Evolutionary conservation across 2,113 vertebrate genomes (phyloP).

Genomic region (Heptranchias perlo): DNA sequence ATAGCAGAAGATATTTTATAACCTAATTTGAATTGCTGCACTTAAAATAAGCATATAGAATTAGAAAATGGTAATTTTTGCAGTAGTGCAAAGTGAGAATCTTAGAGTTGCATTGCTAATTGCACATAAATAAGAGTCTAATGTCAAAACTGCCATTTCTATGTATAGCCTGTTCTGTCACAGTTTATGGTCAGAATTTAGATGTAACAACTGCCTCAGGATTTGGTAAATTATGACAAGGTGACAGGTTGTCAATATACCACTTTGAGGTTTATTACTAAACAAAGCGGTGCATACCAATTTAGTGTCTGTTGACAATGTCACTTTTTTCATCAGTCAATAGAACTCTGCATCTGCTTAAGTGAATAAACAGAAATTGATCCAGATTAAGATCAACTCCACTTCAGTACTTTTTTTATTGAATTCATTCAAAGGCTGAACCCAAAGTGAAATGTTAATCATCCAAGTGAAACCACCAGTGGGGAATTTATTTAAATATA

Average conservation of each 20-base stretch:
- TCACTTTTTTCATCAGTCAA: not conserved
- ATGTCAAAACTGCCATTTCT: not conserved
- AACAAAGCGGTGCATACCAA: not conserved
- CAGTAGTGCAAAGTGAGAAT: not conserved
- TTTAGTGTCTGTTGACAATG: not conserved
- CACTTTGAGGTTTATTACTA: conserved; percentile 15
- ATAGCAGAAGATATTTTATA: not conserved
- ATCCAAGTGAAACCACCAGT: not conserved
- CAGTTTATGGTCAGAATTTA: not conserved
- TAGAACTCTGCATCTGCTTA: not conserved
- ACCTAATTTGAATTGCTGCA: not conserved
- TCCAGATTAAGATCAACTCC: not conserved
- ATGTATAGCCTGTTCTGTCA: not conserved
- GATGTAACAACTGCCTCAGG: not conserved
- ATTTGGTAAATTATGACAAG: conserved; percentile 20
- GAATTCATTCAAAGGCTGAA: not conserved
- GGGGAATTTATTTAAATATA: not conserved
- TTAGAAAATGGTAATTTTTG: not conserved
- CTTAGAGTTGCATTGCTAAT: not conserved
- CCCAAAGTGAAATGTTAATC: not conserved
- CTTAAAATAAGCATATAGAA: not conserved
- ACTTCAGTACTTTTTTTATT: conserved; percentile 12
- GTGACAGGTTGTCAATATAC: conserved; percentile 22
- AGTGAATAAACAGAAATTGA: not conserved
- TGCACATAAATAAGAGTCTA: not conserved